A percentile compares a stretch with the other conserved stretches of the same genome.
Conservation (phyloP, 2,113 vertebrate genomes). For the Neogobius melanostomus region DNA sequence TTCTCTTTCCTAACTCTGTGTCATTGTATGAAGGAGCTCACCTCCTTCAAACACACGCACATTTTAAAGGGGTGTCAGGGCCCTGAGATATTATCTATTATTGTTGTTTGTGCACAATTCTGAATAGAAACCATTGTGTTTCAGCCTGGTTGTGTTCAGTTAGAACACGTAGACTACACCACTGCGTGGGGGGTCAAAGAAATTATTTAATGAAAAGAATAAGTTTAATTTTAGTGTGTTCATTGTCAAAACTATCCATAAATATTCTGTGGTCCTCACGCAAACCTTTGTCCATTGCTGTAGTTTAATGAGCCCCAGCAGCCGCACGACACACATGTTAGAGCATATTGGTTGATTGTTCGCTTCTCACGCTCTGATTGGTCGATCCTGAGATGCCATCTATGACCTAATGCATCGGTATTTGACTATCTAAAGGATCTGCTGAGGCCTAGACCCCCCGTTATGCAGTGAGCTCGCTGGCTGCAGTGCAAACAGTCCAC, state of each 20-base stretch:
- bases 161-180: no score
- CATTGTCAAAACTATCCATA: not conserved
- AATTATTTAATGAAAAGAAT: no score
- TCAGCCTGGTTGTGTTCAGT: no score
- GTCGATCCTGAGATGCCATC: conserved; percentile 43
- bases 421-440: conserved; percentile 57
- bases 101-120: no score
- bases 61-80: no score
- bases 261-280: not conserved
- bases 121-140: no score
- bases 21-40: no score
- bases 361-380: conserved; percentile 31
- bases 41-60: no score
- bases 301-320: conserved; percentile 64
- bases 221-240: no score
- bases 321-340: conserved; percentile 29
- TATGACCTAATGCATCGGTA: conserved; percentile 29
- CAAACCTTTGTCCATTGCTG: not conserved
- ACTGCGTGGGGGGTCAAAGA: no score
- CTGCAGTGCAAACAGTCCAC: conserved; percentile 60
- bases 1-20: no score
- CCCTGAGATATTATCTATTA: no score
- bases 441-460: conserved; percentile 58
- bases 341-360: conserved; percentile 30
- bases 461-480: conserved; percentile 46